These are phyloP conservation scores for Tubulanus polymorphus DNA, from an alignment of 2,888 invertebrate species.

Conservation along the genomic window DNA sequence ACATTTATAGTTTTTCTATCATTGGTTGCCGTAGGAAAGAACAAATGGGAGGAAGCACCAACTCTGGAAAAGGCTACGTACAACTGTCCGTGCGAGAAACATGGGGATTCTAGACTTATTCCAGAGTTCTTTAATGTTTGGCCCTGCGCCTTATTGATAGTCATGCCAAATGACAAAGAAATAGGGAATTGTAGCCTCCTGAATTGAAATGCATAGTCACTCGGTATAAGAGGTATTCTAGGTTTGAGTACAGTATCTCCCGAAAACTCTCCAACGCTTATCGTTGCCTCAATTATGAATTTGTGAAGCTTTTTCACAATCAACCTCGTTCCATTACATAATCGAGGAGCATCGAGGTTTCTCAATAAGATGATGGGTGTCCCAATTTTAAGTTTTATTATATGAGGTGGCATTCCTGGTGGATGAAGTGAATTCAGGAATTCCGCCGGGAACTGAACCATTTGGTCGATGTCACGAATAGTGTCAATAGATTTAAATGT, in stretches of 20 bases:
- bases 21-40: neutral
- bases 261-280: neutral
- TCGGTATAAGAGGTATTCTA: neutral
- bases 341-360: slow-evolving; percentile 15
- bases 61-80: neutral
- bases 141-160: neutral
- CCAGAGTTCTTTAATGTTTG: neutral
- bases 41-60: neutral
- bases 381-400: slow-evolving; percentile 13
- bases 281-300: neutral
- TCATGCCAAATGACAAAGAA: neutral
- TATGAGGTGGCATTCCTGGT: slow-evolving; percentile 19
- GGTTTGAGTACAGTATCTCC: neutral
- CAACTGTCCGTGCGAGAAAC: slow-evolving; percentile 1
- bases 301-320: slow-evolving; percentile 1
- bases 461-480: slow-evolving; percentile 10
- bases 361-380: slow-evolving; percentile 17
- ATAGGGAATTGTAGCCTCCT: neutral
- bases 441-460: slow-evolving; percentile 15
- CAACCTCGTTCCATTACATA: slow-evolving; percentile 21
- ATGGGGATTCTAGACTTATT: neutral
- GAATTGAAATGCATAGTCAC: neutral
- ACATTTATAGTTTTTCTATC: neutral
- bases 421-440: slow-evolving; percentile 18
- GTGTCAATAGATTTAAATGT: slow-evolving; percentile 13